Conservation (phyloP, 2,797 vertebrate species). For the Acropternis orthonyx region DNA sequence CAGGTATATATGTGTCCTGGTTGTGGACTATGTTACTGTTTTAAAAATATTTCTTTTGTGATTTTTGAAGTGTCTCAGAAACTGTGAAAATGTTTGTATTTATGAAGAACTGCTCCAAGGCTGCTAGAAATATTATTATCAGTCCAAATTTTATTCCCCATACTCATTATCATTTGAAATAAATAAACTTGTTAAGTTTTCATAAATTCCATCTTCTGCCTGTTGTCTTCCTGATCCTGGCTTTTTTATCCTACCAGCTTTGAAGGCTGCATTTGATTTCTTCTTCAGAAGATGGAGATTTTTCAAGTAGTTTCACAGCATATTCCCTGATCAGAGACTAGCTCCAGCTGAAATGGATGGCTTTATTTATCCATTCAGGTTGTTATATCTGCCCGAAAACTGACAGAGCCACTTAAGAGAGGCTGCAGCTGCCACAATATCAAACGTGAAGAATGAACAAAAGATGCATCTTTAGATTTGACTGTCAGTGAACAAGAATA, state of each 20-base stretch:
- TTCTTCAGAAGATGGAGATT: conserved; percentile 17
- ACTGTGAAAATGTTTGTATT: neutral
- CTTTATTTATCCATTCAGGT: conserved; percentile 36
- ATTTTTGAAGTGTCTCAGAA: neutral
- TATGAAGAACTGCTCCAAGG: neutral
- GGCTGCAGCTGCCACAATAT: conserved; percentile 9
- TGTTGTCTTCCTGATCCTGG: conserved; percentile 27
- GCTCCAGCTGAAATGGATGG: conserved; percentile 13
- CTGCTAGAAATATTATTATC: neutral
- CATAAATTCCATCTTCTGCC: neutral
- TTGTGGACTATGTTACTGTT: neutral
- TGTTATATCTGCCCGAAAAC: conserved; percentile 17
- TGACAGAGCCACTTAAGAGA: conserved; percentile 15
- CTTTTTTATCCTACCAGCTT: conserved; percentile 3
- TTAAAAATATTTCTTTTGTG: neutral
- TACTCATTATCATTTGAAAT: conserved; percentile 6
- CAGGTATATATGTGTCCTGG: neutral
- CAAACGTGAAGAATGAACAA: conserved; percentile 5
- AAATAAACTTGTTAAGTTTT: conserved; percentile 24
- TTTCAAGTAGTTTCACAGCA: conserved; percentile 17
- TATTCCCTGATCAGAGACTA: conserved; percentile 40
- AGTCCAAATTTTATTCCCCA: neutral
- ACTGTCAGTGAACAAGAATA: neutral
- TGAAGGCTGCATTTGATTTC: conserved; percentile 45
- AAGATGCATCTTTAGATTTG: neutral